phyloP scores from a whole-genome alignment of 2,888 invertebrate genomes.

The Hoplodrina ambigua region DNA sequence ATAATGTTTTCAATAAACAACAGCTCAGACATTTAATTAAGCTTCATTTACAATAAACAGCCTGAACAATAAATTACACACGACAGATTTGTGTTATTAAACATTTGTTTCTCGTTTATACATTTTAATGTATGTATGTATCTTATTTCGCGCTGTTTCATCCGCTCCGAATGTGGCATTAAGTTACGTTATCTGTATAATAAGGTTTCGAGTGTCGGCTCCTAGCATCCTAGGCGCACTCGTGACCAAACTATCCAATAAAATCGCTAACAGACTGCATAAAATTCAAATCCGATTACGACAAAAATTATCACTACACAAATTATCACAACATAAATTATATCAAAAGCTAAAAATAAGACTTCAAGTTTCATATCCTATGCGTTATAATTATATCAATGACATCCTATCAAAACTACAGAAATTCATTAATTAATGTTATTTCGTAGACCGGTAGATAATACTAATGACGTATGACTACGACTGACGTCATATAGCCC shows the following conservation, averaged over 20 bases:
- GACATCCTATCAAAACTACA: too few relatives aligned
- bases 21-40: conserved; percentile 14
- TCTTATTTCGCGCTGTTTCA: conserved; percentile 45
- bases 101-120: conserved; percentile 32
- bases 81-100: conserved; percentile 37
- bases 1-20: conserved; percentile 15
- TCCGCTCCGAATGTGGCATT: conserved; percentile 41
- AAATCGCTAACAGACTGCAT: conserved; percentile 55
- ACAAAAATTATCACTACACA: too few relatives aligned
- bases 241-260: conserved; percentile 57
- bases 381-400: too few relatives aligned
- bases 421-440: too few relatives aligned
- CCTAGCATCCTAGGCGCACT: conserved; percentile 27
- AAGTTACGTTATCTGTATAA: conserved; percentile 52
- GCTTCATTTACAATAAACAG: conserved; percentile 12
- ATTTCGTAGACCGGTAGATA: too few relatives aligned
- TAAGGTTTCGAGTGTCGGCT: conserved; percentile 42
- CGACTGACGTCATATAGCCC: too few relatives aligned
- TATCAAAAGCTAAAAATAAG: too few relatives aligned
- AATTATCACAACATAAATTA: too few relatives aligned
- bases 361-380: too few relatives aligned
- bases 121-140: conserved; percentile 42
- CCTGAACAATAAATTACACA: conserved; percentile 25
- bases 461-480: too few relatives aligned
- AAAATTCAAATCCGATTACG: not conserved